These are phyloP conservation scores for Amaurobius ferox DNA, from an alignment of 2,888 invertebrate species.

Conservation along the genomic window DNA sequence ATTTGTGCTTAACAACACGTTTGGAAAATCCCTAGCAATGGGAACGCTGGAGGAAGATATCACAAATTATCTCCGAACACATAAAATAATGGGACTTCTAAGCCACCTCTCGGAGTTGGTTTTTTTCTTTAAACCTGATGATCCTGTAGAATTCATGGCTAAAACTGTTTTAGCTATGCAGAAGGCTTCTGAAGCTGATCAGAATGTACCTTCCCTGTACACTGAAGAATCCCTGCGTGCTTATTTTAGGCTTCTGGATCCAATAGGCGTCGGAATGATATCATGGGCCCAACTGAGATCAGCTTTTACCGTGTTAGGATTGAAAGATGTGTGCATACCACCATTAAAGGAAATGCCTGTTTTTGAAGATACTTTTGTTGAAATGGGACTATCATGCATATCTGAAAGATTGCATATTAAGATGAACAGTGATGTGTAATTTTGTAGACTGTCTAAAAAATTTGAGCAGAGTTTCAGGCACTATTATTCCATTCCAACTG, in stretches of 20 bases:
- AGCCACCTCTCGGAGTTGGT: constrained; percentile 35
- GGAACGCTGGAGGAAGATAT: constrained; percentile 15
- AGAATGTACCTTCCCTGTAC: not conserved
- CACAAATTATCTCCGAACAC: not conserved
- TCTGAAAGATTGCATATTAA: not conserved
- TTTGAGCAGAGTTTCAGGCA: too few species aligned
- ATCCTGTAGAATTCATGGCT: constrained; percentile 26
- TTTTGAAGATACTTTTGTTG: constrained; percentile 23
- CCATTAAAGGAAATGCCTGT: constrained; percentile 16
- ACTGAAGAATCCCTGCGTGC: constrained; percentile 37
- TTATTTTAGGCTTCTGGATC: constrained; percentile 52
- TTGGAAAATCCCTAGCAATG: not conserved
- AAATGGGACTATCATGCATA: not conserved
- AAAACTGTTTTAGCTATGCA: constrained; percentile 23
- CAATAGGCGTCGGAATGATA: constrained; percentile 27
- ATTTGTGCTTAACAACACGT: too few species aligned
- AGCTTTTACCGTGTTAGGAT: constrained; percentile 20
- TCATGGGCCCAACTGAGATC: constrained; percentile 28
- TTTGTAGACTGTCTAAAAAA: too few species aligned
- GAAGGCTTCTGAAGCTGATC: not conserved
- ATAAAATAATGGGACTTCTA: constrained; percentile 36
- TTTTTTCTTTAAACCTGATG: constrained; percentile 28
- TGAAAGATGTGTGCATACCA: not conserved
- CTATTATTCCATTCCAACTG: too few species aligned
- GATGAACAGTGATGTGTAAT: not conserved